phyloP scores from a whole-genome alignment of 1,140 invertebrate genomes.

The Scaptomyza hsui region DNA sequence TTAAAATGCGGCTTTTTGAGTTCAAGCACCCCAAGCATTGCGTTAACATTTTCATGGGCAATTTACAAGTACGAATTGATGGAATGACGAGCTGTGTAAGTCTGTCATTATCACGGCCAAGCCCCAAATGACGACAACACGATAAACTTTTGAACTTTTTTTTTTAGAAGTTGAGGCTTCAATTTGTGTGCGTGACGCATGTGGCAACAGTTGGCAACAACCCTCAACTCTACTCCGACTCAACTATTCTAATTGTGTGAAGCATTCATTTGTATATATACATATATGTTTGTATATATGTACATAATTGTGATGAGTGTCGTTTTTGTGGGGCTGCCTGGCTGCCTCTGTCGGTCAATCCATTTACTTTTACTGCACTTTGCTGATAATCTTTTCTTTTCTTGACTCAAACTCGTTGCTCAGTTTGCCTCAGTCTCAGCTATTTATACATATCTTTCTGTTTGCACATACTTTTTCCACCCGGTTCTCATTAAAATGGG shows the following conservation, averaged over 20 bases:
- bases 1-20: slow-evolving; percentile 28
- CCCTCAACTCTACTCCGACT: background rate
- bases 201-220: slow-evolving; percentile 30
- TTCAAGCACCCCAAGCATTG: slow-evolving; percentile 33
- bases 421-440: background rate
- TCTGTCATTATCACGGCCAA: slow-evolving; percentile 76
- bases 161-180: slow-evolving; percentile 34
- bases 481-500: slow-evolving; percentile 14
- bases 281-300: background rate
- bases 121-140: slow-evolving; percentile 43
- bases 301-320: slow-evolving; percentile 32
- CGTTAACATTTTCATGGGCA: slow-evolving; percentile 49
- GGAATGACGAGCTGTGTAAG: slow-evolving; percentile 3
- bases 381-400: slow-evolving; percentile 41
- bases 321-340: slow-evolving; percentile 33
- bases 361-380: slow-evolving; percentile 48
- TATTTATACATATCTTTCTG: slow-evolving; percentile 27
- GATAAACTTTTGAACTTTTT: slow-evolving; percentile 78
- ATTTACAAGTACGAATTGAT: slow-evolving; percentile 65
- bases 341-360: slow-evolving; percentile 20
- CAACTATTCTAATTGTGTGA: slow-evolving; percentile 53
- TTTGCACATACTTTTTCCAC: background rate
- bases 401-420: slow-evolving; percentile 7
- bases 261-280: slow-evolving; percentile 23
- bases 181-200: slow-evolving; percentile 43